Conservation (phyloP, 2,113 vertebrate genomes). For the Brienomyrus brachyistius region DNA sequence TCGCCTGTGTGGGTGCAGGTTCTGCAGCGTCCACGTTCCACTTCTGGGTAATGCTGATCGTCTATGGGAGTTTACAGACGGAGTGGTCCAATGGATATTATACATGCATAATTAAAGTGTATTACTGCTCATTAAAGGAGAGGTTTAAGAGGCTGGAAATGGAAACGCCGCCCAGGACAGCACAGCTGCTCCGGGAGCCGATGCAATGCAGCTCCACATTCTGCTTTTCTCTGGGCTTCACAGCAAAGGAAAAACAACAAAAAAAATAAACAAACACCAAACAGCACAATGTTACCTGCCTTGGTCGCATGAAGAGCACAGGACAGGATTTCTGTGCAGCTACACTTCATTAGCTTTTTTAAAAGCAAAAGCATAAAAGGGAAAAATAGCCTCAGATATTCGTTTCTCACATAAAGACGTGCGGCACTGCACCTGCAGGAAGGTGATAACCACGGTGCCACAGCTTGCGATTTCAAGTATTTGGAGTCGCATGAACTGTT, state of each 20-base stretch:
- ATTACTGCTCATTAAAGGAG: neutral
- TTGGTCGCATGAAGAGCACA: neutral
- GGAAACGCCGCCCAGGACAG: neutral
- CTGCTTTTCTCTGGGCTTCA: neutral
- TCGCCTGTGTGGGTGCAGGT: neutral
- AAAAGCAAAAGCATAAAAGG: neutral
- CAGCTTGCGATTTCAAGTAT: neutral
- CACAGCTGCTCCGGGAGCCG: neutral
- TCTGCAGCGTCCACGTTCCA: neutral
- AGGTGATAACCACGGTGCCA: neutral
- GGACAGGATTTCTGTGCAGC: slow-evolving; percentile 9
- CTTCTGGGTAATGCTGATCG: neutral
- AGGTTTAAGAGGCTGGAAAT: neutral
- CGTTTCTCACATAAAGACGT: neutral
- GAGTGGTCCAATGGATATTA: neutral
- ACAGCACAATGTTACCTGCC: neutral
- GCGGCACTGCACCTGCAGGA: neutral
- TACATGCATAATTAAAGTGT: neutral
- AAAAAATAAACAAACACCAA: neutral
- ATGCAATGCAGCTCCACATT: neutral
- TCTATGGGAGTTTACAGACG: neutral
- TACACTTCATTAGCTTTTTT: slow-evolving; percentile 17
- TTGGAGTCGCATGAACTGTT: neutral
- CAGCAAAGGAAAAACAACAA: neutral
- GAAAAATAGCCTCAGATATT: neutral